Evolutionary conservation across 2,888 invertebrate genomes (phyloP).

Genomic region (Leptogaster cylindrica): DNA sequence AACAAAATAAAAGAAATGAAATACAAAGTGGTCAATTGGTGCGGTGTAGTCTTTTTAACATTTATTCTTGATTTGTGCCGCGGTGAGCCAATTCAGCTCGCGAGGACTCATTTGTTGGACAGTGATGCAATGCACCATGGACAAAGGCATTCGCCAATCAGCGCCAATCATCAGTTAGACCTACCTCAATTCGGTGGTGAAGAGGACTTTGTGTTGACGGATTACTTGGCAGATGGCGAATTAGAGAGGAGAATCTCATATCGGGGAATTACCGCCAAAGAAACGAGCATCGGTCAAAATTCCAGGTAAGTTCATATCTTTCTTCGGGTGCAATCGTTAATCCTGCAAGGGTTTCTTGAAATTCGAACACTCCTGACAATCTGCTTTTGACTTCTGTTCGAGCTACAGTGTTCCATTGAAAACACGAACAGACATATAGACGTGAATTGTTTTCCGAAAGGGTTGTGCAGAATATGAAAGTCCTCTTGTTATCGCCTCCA

Average conservation of each 20-base stretch:
- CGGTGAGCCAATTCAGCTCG: slow-evolving; percentile 2
- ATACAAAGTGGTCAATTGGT: background rate
- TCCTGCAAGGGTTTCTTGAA: no score
- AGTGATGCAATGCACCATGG: background rate
- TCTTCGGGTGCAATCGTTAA: background rate
- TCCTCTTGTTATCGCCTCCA: background rate
- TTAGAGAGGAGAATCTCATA: slow-evolving; percentile 70
- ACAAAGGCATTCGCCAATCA: background rate
- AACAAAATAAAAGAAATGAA: background rate
- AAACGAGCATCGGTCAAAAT: slow-evolving; percentile 60
- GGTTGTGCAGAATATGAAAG: background rate
- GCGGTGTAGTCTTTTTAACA: background rate
- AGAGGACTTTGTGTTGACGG: slow-evolving; percentile 70
- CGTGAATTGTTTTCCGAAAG: slow-evolving; percentile 9
- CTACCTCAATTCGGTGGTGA: slow-evolving; percentile 52
- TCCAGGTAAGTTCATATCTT: slow-evolving; percentile 29
- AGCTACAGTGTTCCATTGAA: no score
- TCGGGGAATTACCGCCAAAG: slow-evolving; percentile 71
- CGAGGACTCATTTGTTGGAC: background rate
- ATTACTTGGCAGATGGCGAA: slow-evolving; percentile 73
- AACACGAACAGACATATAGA: no score
- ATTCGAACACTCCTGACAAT: no score
- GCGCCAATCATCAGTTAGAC: background rate
- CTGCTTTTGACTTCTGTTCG: no score
- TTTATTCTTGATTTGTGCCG: slow-evolving; percentile 1